phyloP scores from a whole-genome alignment of 23 tunicate genomes.

The Halocynthia aurantium region DNA sequence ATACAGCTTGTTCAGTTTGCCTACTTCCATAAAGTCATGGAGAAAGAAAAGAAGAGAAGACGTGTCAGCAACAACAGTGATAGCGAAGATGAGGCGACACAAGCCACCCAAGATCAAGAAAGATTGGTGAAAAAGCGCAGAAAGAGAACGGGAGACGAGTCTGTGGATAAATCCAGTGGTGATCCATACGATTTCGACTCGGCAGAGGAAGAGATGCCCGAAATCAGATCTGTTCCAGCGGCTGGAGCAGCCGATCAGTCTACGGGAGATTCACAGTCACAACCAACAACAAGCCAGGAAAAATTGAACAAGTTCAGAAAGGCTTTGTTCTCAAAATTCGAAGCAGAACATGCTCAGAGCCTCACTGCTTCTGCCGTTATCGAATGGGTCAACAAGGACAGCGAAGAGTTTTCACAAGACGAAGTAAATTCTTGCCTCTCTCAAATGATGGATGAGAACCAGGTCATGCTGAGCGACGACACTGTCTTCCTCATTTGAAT shows the following conservation, averaged over 20 bases:
- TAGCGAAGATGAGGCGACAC: conserved; percentile 33
- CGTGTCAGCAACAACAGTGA: conserved; percentile 32
- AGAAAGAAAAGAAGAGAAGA: conserved; percentile 66
- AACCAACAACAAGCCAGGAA: conserved; percentile 34
- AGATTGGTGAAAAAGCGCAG: neutral
- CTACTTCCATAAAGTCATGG: conserved; percentile 96
- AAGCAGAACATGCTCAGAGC: conserved; percentile 66
- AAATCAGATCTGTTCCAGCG: conserved; percentile 20
- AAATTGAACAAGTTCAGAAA: conserved; percentile 41
- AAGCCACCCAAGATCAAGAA: conserved; percentile 12
- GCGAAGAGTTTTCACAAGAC: conserved; percentile 27
- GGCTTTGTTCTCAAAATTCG: conserved; percentile 61
- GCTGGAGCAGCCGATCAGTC: conserved; percentile 24
- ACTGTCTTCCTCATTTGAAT: conserved; percentile 73
- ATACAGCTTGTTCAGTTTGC: conserved; percentile 98
- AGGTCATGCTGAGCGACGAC: conserved; percentile 84
- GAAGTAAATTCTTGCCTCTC: conserved; percentile 70
- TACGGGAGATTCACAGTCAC: conserved; percentile 4
- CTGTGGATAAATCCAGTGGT: neutral
- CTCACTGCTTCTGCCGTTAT: conserved; percentile 32
- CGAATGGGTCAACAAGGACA: conserved; percentile 33
- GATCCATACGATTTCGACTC: conserved; percentile 27
- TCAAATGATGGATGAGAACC: conserved; percentile 93
- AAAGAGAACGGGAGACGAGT: neutral
- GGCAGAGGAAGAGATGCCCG: conserved; percentile 75